Percentiles rank a stretch among this genome's conserved stretches.
phyloP scores from a whole-genome alignment of 2,888 invertebrate species.

The Callinectes sapidus region DNA sequence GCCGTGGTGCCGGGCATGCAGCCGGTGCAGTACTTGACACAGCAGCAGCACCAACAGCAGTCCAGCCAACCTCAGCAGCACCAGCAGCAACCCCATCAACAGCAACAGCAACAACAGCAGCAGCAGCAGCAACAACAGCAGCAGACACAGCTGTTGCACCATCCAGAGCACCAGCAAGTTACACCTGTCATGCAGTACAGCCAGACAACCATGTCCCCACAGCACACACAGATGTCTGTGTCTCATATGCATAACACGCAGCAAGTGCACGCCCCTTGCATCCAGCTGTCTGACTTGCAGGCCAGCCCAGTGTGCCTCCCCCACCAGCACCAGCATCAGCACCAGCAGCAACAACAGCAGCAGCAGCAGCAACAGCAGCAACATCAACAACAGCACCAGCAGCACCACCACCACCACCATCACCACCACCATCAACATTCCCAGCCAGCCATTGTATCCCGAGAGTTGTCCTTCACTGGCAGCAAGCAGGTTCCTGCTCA shows the following conservation, averaged over 20 bases:
- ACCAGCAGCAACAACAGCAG: background rate
- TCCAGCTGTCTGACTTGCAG: constrained; percentile 47
- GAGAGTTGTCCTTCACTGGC: constrained; percentile 46
- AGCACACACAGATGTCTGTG: constrained; percentile 54
- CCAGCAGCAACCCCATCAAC: constrained; percentile 42
- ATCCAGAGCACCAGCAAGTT: constrained; percentile 57
- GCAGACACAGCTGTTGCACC: constrained; percentile 57
- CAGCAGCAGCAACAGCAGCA: constrained; percentile 32
- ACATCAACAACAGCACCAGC: constrained; percentile 2
- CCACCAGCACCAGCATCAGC: constrained; percentile 39
- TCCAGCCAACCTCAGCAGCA: constrained; percentile 60
- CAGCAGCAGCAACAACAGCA: constrained; percentile 42
- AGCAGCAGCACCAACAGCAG: constrained; percentile 66
- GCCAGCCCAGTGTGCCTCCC: background rate
- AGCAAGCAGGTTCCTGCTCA: constrained; percentile 33
- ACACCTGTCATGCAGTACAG: constrained; percentile 59
- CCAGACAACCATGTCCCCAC: constrained; percentile 52
- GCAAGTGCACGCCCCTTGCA: constrained; percentile 41
- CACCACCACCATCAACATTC: constrained; percentile 36
- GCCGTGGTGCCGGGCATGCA: constrained; percentile 67
- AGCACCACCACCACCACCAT: constrained; percentile 34
- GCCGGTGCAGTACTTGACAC: constrained; percentile 65
- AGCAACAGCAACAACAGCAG: background rate
- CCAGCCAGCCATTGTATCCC: constrained; percentile 30
- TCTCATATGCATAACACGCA: constrained; percentile 55